phyloP scores from a whole-genome alignment of 2,888 invertebrate species.

The Morpho deidamia region DNA sequence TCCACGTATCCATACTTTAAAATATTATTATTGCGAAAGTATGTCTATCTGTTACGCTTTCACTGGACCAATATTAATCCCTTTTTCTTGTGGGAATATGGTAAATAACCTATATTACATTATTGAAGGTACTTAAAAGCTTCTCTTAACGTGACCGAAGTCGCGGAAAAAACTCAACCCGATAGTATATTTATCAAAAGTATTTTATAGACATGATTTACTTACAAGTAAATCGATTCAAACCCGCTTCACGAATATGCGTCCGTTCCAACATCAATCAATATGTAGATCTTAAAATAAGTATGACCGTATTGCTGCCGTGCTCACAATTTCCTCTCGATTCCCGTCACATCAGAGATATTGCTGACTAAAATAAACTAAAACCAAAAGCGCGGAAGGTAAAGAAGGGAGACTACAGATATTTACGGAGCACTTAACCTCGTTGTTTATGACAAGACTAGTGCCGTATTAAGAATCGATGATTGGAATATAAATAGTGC shows the following conservation, averaged over 20 bases:
- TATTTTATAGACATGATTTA: not conserved
- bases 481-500: constrained; percentile 27
- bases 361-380: constrained; percentile 38
- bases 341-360: constrained; percentile 32
- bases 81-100: too few species aligned
- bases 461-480: constrained; percentile 41
- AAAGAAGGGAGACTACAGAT: constrained; percentile 41
- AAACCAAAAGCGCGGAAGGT: constrained; percentile 34
- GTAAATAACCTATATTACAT: too few species aligned
- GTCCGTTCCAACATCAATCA: not conserved
- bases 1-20: too few species aligned
- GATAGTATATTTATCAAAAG: too few species aligned
- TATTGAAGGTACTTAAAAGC: too few species aligned
- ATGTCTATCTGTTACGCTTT: too few species aligned
- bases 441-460: constrained; percentile 57
- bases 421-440: constrained; percentile 57
- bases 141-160: not conserved
- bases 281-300: constrained; percentile 24
- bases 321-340: constrained; percentile 25
- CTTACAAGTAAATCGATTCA: not conserved
- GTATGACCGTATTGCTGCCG: constrained; percentile 24
- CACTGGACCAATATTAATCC: too few species aligned
- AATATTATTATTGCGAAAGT: too few species aligned
- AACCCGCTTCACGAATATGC: not conserved
- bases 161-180: too few species aligned